Evolutionary conservation across 2,888 invertebrate genomes (phyloP).

Genomic region (Polydrusus cervinus): DNA sequence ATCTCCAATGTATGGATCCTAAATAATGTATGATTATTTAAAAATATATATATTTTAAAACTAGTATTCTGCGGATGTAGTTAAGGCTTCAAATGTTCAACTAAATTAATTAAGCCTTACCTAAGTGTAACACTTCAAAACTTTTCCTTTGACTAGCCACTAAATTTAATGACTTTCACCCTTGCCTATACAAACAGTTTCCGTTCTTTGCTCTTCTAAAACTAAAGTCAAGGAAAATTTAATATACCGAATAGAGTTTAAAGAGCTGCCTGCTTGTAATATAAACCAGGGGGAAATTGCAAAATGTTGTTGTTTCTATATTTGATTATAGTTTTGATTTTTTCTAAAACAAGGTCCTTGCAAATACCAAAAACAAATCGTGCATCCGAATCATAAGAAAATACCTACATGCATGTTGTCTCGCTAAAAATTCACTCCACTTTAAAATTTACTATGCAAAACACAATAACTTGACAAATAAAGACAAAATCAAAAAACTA

Average conservation of each 20-base stretch:
- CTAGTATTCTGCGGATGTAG: not conserved
- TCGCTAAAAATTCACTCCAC: too few relatives aligned
- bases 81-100: conserved; percentile 3
- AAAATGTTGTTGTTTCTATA: not conserved
- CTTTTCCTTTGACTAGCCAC: conserved; percentile 22
- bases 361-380: too few relatives aligned
- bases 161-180: conserved; percentile 27
- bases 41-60: not conserved
- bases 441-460: too few relatives aligned
- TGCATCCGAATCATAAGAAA: too few relatives aligned
- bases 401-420: too few relatives aligned
- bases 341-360: not conserved
- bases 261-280: not conserved
- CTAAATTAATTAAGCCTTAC: conserved; percentile 25
- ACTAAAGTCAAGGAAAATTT: conserved; percentile 13
- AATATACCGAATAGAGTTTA: conserved; percentile 20
- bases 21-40: too few relatives aligned
- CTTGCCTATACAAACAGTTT: conserved; percentile 27
- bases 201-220: conserved; percentile 17
- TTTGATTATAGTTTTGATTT: conserved; percentile 1
- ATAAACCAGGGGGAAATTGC: not conserved
- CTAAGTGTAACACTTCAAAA: conserved; percentile 27
- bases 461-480: too few relatives aligned
- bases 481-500: too few relatives aligned
- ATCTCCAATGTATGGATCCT: too few relatives aligned